Evolutionary conservation across 2,888 invertebrate genomes (phyloP), one percentile per base, ranked within the genome.

Genomic region (Lacanobia oleracea): DNA sequence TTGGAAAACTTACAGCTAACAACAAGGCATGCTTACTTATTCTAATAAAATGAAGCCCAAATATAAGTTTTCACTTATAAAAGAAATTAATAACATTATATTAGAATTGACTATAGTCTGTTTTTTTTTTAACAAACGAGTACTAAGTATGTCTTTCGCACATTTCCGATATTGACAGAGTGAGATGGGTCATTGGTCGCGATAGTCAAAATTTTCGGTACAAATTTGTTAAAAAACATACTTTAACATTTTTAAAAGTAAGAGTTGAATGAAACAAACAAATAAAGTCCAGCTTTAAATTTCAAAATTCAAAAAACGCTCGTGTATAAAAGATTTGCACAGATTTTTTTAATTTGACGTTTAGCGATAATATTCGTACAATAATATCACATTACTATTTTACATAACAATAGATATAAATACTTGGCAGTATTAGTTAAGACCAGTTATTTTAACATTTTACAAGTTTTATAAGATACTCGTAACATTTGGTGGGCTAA

Each of bases 341-440:
- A 27, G 27, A 27, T 33, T 33, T 23, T 16, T 57, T 50, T n/a
- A n/a, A n/a, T 33, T 33, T 33, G 2, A 33, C 4, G 2, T 33
- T 33, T 33, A 33, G 33, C 33, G 33, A 33, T 33, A 33, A 33
- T 33, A 33, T 33, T 33, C 33, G 33, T 33, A 73, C 23, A 56
- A 65, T 33, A 45, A 33, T 23, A 74, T 59, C 23, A 73, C 67
- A 67, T 59, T 59, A 18, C 10, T 57, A n/a, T 43, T 45, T 50
- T 7, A 57, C n/a, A 48, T 65, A 56, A 33, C 2, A 21, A 43
- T 27, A 57, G 33, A 56, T 16, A 66, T 48, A 23, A 16, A n/a
- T 21, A 45, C 33, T 33, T 23, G 23, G 16, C 12, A 33, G 12
- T 27, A 57, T 50, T 48, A 56, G 37, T 45, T 18, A 21, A 10